Percentiles rank a stretch among this genome's conserved stretches.
Evolutionary conservation across 2,888 invertebrate species (phyloP).

Genomic region (Idaea aversata): DNA sequence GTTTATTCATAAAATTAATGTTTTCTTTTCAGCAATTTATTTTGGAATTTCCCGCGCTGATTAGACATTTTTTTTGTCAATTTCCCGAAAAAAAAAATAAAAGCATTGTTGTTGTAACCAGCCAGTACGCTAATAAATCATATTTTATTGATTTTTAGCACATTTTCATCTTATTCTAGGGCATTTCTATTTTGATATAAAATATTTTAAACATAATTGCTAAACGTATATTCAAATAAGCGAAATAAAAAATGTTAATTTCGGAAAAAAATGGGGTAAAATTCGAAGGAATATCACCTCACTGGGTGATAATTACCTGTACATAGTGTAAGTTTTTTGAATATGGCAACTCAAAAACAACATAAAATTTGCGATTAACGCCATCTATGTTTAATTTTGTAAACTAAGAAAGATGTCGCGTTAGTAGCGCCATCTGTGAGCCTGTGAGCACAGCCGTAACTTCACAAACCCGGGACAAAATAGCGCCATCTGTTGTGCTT

Average conservation of each 20-base stretch:
- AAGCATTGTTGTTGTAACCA: constrained; percentile 26
- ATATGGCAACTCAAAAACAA: not conserved
- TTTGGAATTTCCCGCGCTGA: constrained; percentile 52
- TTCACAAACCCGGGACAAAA: not conserved
- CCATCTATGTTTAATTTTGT: not conserved
- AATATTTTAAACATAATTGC: too few species aligned
- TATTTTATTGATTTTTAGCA: too few species aligned
- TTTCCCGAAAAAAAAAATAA: not conserved
- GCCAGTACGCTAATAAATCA: constrained; percentile 15
- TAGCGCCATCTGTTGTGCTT: not conserved
- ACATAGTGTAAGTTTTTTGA: not conserved
- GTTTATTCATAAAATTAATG: constrained; percentile 9
- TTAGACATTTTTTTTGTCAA: constrained; percentile 32
- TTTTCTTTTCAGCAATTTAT: constrained; percentile 20
- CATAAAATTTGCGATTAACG: not conserved
- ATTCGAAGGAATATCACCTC: too few species aligned
- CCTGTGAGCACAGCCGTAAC: too few species aligned
- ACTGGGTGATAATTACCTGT: not conserved
- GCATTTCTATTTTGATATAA: too few species aligned
- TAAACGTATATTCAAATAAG: too few species aligned
- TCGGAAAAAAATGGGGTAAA: too few species aligned
- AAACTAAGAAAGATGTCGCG: not conserved
- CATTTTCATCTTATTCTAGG: too few species aligned
- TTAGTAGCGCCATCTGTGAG: not conserved
- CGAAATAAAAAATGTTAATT: too few species aligned